Percentiles rank a stretch among this genome's conserved stretches.
Evolutionary conservation across 2,888 invertebrate species (phyloP).

Genomic region (Eupithecia insigniata): DNA sequence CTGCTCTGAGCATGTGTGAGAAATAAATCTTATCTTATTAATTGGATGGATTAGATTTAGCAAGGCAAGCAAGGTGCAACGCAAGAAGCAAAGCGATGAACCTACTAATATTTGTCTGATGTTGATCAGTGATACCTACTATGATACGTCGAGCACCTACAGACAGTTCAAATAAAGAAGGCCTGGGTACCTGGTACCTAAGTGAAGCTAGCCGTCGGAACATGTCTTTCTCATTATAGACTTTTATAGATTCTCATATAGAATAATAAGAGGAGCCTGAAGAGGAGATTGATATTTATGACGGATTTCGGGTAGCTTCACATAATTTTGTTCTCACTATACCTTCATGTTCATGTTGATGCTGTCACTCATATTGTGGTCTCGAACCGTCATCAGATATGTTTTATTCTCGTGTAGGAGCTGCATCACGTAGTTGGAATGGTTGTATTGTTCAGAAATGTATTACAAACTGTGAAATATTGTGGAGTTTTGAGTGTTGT

Average conservation of each 20-base stretch:
- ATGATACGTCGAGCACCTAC: neutral
- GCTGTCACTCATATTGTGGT: conserved; percentile 57
- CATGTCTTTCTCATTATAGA: too few species aligned
- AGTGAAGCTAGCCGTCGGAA: too few species aligned
- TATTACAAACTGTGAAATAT: conserved; percentile 15
- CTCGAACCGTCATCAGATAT: conserved; percentile 52
- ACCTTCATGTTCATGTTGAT: conserved; percentile 49
- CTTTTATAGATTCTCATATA: too few species aligned
- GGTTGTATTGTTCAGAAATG: conserved; percentile 28
- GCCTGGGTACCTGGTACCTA: too few species aligned
- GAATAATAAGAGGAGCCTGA: neutral
- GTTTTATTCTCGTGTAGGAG: conserved; percentile 67
- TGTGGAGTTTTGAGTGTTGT: conserved; percentile 38
- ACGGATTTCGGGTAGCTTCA: too few species aligned
- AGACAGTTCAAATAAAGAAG: neutral
- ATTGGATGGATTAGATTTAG: neutral
- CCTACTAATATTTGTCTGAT: neutral
- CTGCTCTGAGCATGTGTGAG: too few species aligned
- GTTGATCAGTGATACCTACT: neutral
- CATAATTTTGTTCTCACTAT: conserved; percentile 16
- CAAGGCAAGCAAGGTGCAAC: neutral
- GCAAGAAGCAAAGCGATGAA: neutral
- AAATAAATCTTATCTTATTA: too few species aligned
- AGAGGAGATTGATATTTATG: neutral
- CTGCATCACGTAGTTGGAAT: conserved; percentile 62